Base-by-base conservation (phyloP, 1,140 invertebrate genomes). In the Aphaenogaster rudis region DNA sequence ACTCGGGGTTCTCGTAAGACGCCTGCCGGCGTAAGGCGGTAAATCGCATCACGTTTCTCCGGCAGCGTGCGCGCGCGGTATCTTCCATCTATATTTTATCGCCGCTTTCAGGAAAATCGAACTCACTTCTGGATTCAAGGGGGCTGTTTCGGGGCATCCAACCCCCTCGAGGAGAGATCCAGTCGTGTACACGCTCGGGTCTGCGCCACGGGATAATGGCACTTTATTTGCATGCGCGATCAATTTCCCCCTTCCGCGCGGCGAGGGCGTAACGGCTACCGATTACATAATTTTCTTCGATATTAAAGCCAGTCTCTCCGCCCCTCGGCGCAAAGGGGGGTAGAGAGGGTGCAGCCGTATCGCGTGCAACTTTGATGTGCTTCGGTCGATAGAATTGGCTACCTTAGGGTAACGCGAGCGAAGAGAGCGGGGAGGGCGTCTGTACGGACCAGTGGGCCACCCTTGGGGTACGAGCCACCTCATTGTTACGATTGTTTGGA, bases 321-420 rank as follows among this genome's bases (percentile, higher is more conserved):
- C 88, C 66, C 84, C n/a, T 39, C 63, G 50, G 50, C 48, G 28
- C 48, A 52, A 80, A 84, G 72, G n/a, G 87, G 69, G 77, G 39
- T 45, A 28, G 76, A 78, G 77, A 59, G 81, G 74, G 88, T 84
- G 86, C 91, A 88, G 90, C 91, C 90, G 71, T 86, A 93, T 94
- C 91, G 93, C 94, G 92, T 94, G 94, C 93, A 94, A 94, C 91
- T 94, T 94, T 94, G 93, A 94, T 94, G 93, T 93, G 87, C 88
- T 88, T 93, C 92, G 92, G 95, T 96, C 92, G 95, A 95, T 92
- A 93, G 93, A 86, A 96, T 95, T 76, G 95, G 94, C 82, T 95
- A 93, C 92, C 81, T 87, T 84, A 63, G 80, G 80, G 80, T 74
- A 45, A 33, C 67, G 54, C 42, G 69, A 45, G 9, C 42, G 28